Evolutionary conservation across 2,888 invertebrate genomes (phyloP), one percentile per base, ranked within the genome.

Genomic region (Sphaerophoria taeniata): DNA sequence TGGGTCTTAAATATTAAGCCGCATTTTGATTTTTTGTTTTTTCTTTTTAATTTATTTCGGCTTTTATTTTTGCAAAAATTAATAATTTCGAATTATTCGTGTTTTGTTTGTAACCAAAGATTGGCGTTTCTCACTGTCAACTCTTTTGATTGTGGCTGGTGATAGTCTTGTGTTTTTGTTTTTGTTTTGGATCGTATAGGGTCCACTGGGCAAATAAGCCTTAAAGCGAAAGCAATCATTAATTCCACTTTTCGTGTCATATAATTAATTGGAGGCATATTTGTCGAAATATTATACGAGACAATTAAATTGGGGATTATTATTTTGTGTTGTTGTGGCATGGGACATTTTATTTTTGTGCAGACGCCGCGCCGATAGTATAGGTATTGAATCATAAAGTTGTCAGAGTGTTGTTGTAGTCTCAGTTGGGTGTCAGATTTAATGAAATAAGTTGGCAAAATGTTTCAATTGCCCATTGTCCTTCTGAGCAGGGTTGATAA

Each of bases 221-320:
- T 12, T 14, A 2, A 24, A 24, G 24, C 24, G 39, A 43, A 53
- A 33, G 67, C 61, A 34, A 73, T 51, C 69, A 83, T 75, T 80
- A 81, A 85, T 72, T 81, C 81, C 72, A 63, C 34, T 56, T 60
- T 60, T 53, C 53, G 67, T 81, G 85, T 80, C 81, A 60, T 72
- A 63, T 73, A 85, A 81, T 85, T 85, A 85, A 85, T 85, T 85
- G 85, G 81, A 77, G 61, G 76, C 76, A 77, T 76, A 85, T 85
- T 85, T 85, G 85, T 85, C 85, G 85, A 85, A 85, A 85, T 81
- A 85, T 81, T 85, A 85, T 85, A 85, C 84, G 77, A 77, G 85
- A 73, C 81, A 81, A 85, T 85, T 76, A 85, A 76, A 69, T 85
- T 74, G 81, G 36, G 81, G 85, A 85, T 85, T 85, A 81, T 85